Evolutionary conservation across 2,113 vertebrate genomes (phyloP).

Genomic region (Acanthochromis polyacanthus): DNA sequence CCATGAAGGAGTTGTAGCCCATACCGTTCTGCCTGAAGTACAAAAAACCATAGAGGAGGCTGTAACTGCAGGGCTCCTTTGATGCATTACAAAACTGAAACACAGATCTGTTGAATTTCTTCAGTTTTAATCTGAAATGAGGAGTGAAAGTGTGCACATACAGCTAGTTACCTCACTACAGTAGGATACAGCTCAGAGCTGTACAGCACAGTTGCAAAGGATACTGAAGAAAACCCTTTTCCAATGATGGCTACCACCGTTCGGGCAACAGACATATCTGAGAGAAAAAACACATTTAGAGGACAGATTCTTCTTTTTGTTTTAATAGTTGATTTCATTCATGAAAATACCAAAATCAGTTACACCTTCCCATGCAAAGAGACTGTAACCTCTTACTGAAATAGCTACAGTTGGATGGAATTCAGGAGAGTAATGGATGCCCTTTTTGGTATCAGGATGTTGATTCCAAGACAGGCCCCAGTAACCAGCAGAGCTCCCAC

Average conservation of each 20-base stretch:
- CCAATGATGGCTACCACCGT: conserved; percentile 84
- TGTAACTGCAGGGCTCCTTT: background rate
- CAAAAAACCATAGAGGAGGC: background rate
- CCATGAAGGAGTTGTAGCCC: conserved; percentile 85
- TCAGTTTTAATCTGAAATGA: background rate
- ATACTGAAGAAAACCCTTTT: conserved; percentile 87
- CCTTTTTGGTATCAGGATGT: conserved; percentile 82
- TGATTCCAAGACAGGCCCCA: conserved; percentile 77
- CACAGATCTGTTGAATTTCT: too few species aligned
- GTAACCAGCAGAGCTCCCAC: conserved; percentile 60
- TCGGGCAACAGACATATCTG: conserved; percentile 77
- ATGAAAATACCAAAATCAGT: background rate
- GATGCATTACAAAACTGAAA: too few species aligned
- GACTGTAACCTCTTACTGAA: background rate
- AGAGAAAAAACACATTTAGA: background rate
- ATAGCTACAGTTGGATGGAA: background rate
- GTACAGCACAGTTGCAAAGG: conserved; percentile 88
- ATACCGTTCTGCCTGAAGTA: conserved; percentile 86
- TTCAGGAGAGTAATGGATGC: background rate
- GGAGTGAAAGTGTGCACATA: background rate
- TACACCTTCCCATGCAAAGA: background rate
- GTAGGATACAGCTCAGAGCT: conserved; percentile 91
- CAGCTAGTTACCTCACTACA: conserved; percentile 88
- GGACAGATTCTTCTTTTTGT: background rate
- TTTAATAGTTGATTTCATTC: background rate